Conservation (phyloP, 2,113 vertebrate genomes). For the Psophia crepitans region DNA sequence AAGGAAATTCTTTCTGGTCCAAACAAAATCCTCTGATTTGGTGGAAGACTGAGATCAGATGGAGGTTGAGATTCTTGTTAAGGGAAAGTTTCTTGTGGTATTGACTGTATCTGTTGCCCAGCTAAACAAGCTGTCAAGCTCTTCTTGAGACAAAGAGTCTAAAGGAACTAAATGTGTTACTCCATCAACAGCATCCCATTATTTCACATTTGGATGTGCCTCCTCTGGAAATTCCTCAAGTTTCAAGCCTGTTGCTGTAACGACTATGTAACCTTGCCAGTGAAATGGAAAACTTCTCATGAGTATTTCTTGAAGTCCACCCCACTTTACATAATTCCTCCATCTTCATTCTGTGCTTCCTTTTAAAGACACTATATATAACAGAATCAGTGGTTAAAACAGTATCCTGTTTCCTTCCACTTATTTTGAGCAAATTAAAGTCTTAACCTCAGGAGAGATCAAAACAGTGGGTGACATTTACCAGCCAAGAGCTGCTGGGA, state of each 20-base stretch:
- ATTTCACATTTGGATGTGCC: neutral
- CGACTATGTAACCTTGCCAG: neutral
- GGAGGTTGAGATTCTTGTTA: neutral
- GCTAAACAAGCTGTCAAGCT: neutral
- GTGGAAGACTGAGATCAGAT: neutral
- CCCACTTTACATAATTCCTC: neutral
- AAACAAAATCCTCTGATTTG: neutral
- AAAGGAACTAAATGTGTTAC: neutral
- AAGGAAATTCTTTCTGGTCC: neutral
- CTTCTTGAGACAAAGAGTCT: neutral
- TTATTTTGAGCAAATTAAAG: neutral
- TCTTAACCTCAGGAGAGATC: neutral
- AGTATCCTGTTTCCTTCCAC: neutral
- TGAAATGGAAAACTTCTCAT: neutral
- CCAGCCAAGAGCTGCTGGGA: neutral
- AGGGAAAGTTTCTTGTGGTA: neutral
- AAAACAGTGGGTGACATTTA: neutral
- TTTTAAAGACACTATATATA: neutral
- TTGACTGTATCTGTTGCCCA: neutral
- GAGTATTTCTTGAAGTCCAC: neutral
- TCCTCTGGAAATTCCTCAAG: neutral
- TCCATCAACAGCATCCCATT: neutral
- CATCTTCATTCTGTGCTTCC: neutral
- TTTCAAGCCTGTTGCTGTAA: constrained; percentile 3
- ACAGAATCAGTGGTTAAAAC: neutral